Evolutionary conservation across 2,888 invertebrate genomes (phyloP), one percentile per base, ranked within the genome.

Genomic region (Lymantria dispar): DNA sequence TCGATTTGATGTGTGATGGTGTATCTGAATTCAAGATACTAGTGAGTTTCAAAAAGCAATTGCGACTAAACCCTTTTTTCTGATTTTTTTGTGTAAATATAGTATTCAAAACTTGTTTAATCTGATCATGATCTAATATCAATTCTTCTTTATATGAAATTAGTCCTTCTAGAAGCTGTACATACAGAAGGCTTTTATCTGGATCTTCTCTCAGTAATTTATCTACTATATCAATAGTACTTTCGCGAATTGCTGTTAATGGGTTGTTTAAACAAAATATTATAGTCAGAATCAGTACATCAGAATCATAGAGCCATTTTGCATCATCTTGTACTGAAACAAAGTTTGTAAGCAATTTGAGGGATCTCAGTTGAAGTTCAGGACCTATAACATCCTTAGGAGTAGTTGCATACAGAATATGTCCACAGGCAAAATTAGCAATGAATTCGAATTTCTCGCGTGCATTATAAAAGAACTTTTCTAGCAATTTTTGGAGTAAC

Each of bases 121-220:
- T 78, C 72, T 96, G 96, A 56, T 95, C 93, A 37, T 92, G 81
- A 67, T 96, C 96, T 56, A 95, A 76, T 30, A 92, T 60, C 39
- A 96, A 85, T 72, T 96, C 96, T 48, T 92, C 83, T 54, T 83
- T 84, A 41, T 93, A 91, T 5, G 71, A 60, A n/a, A 80, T 52
- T 0, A 94, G 56, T 64, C 93, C 87, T 50, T 85, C 76, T 15
- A 93, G 60, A 8, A 94, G 62, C 3, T 89, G 73, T 14, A 85
- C 74, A 57, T 92, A 92, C 9, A 86, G 73, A 2, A 84, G 62
- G 0, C 83, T 83, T 31, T 85, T 76, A 48, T 84, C 76, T 0
- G 79, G 70, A 31, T 76, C 72, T 45, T 76, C 74, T 52, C 79
- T 63, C 9, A 85, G 48, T 33, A 92, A 60, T 51, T 70, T 72